phyloP scores from a whole-genome alignment of 2,113 vertebrate genomes.

The Aspiorhynchus laticeps region DNA sequence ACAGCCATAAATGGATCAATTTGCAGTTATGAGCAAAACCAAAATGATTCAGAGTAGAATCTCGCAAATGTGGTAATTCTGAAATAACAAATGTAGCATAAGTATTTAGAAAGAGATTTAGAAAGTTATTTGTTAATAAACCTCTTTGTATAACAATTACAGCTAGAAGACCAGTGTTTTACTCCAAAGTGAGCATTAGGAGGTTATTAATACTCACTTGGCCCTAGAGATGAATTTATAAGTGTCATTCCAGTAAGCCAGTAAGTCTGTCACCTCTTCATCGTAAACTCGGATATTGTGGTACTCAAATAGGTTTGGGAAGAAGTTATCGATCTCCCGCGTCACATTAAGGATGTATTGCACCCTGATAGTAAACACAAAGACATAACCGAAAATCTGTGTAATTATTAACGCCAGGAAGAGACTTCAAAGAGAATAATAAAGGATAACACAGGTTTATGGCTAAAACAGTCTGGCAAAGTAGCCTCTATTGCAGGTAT shows the following conservation, averaged over 20 bases:
- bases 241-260: slow-evolving; percentile 98
- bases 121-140: neutral
- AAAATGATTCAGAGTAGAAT: neutral
- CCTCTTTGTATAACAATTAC: neutral
- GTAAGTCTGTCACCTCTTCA: slow-evolving; percentile 95
- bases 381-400: neutral
- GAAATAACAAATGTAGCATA: neutral
- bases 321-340: slow-evolving; percentile 97
- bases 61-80: neutral
- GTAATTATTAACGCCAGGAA: slow-evolving; percentile 7
- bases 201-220: slow-evolving; percentile 51
- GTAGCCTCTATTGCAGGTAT: neutral
- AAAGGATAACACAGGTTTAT: neutral
- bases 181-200: neutral
- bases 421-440: neutral
- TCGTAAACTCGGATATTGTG: slow-evolving; percentile 97
- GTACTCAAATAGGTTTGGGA: slow-evolving; percentile 93
- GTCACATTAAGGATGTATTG: slow-evolving; percentile 97
- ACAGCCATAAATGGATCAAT: neutral
- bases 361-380: slow-evolving; percentile 74
- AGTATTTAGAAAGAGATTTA: neutral
- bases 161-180: neutral
- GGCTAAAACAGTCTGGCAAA: neutral
- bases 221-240: slow-evolving; percentile 99
- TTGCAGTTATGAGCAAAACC: neutral